Percentiles rank a stretch among this genome's conserved stretches.
These are phyloP conservation scores for Argya squamiceps DNA, from an alignment of 2,797 vertebrate species.

Conservation along the genomic window DNA sequence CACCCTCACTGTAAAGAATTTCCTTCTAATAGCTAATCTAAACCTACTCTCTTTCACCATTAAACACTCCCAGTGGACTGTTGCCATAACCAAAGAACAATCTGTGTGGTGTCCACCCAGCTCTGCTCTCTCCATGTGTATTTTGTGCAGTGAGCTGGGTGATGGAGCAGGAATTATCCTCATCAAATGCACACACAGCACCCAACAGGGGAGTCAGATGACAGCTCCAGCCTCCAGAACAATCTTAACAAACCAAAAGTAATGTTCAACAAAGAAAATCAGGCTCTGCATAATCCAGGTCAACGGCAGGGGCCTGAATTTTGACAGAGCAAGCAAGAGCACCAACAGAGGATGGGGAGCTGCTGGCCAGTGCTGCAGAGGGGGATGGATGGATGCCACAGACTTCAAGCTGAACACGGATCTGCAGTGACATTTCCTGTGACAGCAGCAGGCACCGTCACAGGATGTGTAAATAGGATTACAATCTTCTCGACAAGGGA, in stretches of 20 bases:
- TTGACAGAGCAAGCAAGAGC: background rate
- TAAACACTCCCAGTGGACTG: background rate
- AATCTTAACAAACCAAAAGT: background rate
- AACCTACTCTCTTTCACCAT: background rate
- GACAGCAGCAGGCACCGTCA: background rate
- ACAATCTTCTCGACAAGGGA: background rate
- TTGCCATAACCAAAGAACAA: background rate
- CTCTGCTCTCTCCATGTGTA: background rate
- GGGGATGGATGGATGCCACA: background rate
- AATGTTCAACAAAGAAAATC: background rate
- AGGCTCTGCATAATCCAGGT: background rate
- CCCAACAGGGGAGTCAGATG: background rate
- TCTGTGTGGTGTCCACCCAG: background rate
- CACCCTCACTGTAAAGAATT: background rate
- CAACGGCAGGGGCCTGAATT: background rate
- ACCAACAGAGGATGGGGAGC: background rate
- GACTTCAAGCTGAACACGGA: background rate
- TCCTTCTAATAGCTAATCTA: background rate
- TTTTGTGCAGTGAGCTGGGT: background rate
- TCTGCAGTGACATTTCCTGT: background rate
- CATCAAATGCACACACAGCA: rapidly evolving
- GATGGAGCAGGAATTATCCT: background rate
- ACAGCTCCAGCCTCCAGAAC: background rate
- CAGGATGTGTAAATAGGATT: background rate
- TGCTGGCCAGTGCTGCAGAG: background rate